Conservation (phyloP, 2,888 invertebrate species). For the Polyommatus icarus region DNA sequence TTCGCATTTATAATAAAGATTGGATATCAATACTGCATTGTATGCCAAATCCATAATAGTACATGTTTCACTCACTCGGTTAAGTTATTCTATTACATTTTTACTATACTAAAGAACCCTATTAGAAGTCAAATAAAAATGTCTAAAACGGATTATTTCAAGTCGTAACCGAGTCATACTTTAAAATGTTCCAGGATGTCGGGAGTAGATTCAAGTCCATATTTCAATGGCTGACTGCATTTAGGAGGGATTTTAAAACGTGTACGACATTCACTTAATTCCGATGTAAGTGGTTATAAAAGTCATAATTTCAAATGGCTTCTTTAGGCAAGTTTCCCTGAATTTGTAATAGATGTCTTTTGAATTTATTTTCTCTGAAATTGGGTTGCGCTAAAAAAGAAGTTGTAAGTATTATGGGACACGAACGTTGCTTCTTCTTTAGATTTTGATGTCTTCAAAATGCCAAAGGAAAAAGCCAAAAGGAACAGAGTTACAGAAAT, state of each 20-base stretch:
- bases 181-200: background rate
- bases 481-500: background rate
- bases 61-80: background rate
- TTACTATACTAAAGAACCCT: background rate
- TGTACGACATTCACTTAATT: slow-evolving; percentile 5
- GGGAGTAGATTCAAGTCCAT: background rate
- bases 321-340: background rate
- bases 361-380: background rate
- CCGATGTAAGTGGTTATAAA: background rate
- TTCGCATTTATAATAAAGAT: no score
- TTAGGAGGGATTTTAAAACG: background rate
- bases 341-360: background rate
- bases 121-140: background rate
- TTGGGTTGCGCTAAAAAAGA: background rate
- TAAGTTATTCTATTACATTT: no score
- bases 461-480: no score
- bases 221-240: background rate
- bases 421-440: no score
- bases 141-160: background rate
- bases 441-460: no score
- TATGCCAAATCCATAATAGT: background rate
- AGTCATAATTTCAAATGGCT: background rate
- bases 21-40: no score
- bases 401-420: no score
- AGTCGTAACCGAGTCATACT: background rate